These are phyloP conservation scores for Avahi laniger DNA, from an alignment of 2,797 vertebrate genomes.

Conservation along the genomic window DNA sequence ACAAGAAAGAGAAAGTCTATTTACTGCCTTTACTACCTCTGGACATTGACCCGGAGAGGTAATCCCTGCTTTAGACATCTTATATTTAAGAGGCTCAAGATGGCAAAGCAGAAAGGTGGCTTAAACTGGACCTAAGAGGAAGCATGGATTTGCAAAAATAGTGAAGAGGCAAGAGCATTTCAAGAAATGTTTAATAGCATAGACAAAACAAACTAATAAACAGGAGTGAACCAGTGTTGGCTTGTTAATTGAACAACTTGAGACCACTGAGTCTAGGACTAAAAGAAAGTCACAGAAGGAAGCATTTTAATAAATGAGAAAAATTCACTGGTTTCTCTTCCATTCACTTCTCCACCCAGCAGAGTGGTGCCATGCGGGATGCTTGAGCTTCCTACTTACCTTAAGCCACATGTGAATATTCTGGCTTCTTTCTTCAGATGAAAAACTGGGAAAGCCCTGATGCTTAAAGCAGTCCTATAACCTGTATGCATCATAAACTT, in stretches of 20 bases:
- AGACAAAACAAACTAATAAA: neutral
- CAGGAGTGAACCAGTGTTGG: neutral
- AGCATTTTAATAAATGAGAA: neutral
- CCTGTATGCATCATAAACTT: neutral
- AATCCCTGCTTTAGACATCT: neutral
- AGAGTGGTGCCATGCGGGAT: rapidly evolving
- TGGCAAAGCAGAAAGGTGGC: neutral
- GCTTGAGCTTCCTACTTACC: neutral
- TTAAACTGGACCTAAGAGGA: neutral
- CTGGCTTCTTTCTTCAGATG: neutral
- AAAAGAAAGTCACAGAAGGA: neutral
- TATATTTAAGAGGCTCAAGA: neutral
- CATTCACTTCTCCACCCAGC: neutral
- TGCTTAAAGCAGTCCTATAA: neutral
- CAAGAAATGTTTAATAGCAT: neutral
- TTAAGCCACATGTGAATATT: neutral
- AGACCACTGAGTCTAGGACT: neutral
- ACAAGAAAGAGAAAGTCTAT: neutral
- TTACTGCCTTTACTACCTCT: neutral
- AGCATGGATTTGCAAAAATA: neutral
- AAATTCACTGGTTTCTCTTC: neutral
- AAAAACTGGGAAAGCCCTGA: neutral
- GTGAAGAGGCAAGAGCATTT: neutral
- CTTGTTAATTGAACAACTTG: neutral
- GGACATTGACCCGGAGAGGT: neutral